These are phyloP conservation scores for Drosophila prolongata DNA, from an alignment of 2,888 invertebrate genomes.

Conservation along the genomic window DNA sequence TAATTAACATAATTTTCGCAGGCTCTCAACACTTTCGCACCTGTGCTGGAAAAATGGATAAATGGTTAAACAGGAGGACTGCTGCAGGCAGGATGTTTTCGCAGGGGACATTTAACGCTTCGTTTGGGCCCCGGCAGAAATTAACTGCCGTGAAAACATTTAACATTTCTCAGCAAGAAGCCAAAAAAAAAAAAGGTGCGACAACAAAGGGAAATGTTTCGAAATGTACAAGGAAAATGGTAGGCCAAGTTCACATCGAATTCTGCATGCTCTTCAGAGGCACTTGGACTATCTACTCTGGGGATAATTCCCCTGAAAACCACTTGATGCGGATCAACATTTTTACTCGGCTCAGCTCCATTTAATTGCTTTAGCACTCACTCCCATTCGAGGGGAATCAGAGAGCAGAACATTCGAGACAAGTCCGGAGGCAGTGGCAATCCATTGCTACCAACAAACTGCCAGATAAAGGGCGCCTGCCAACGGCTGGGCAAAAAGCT, in stretches of 20 bases:
- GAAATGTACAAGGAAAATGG: constrained; percentile 6
- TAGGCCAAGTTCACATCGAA: not conserved
- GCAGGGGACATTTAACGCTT: constrained; percentile 67
- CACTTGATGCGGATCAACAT: constrained; percentile 17
- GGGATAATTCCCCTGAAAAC: not conserved
- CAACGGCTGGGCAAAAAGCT: constrained; percentile 15
- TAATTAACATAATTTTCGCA: constrained; percentile 71
- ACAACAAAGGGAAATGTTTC: constrained; percentile 34
- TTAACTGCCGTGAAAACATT: constrained; percentile 75
- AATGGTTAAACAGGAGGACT: constrained; percentile 13
- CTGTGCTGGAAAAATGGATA: constrained; percentile 44
- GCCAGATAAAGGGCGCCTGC: constrained; percentile 23
- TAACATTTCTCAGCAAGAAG: constrained; percentile 44
- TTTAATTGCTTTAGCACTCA: constrained; percentile 27
- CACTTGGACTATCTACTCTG: not conserved
- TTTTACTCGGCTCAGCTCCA: constrained; percentile 1
- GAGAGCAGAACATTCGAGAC: constrained; percentile 7
- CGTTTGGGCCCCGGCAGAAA: constrained; percentile 61
- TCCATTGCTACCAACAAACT: constrained; percentile 29
- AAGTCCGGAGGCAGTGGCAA: constrained; percentile 23
- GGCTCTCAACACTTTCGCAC: constrained; percentile 71
- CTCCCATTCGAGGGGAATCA: not conserved
- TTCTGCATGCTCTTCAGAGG: constrained; percentile 15
- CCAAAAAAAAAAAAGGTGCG: constrained; percentile 24
- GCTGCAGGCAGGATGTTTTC: constrained; percentile 20